phyloP scores from a whole-genome alignment of 2,888 invertebrate genomes.

The Drosophila algonquin region DNA sequence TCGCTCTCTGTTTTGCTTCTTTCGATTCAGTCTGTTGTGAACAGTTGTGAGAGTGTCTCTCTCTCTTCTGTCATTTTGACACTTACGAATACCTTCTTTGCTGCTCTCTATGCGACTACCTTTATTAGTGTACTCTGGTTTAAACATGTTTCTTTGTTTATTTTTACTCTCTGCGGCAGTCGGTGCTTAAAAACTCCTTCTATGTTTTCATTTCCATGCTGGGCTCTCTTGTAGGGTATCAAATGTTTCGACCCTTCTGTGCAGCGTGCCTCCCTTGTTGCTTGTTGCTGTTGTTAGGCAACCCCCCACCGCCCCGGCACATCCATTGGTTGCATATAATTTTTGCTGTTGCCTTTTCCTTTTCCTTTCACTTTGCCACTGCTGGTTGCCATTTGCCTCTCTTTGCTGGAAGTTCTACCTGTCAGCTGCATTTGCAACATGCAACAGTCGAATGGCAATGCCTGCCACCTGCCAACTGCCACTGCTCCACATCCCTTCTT shows the following conservation, averaged over 20 bases:
- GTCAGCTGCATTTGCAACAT: slow-evolving; percentile 69
- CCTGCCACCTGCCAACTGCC: slow-evolving; percentile 29
- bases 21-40: no score
- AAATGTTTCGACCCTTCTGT: not conserved
- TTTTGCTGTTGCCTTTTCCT: slow-evolving; percentile 16
- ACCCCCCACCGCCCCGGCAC: slow-evolving; percentile 34
- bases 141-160: no score
- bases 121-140: no score
- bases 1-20: no score
- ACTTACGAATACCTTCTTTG: no score
- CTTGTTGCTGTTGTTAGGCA: slow-evolving; percentile 46
- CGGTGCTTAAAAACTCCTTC: no score
- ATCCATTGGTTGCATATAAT: slow-evolving; percentile 59
- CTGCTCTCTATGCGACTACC: no score
- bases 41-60: no score
- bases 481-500: not conserved
- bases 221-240: not conserved
- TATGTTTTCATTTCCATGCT: no score
- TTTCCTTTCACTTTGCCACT: not conserved
- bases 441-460: slow-evolving; percentile 52
- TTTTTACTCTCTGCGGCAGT: no score
- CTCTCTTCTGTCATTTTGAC: no score
- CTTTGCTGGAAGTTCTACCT: slow-evolving; percentile 47
- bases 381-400: slow-evolving; percentile 25
- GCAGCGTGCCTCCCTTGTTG: not conserved